These are phyloP conservation scores for Caenorhabditis drosophilae DNA, from an alignment of 2,888 invertebrate genomes.

Conservation along the genomic window DNA sequence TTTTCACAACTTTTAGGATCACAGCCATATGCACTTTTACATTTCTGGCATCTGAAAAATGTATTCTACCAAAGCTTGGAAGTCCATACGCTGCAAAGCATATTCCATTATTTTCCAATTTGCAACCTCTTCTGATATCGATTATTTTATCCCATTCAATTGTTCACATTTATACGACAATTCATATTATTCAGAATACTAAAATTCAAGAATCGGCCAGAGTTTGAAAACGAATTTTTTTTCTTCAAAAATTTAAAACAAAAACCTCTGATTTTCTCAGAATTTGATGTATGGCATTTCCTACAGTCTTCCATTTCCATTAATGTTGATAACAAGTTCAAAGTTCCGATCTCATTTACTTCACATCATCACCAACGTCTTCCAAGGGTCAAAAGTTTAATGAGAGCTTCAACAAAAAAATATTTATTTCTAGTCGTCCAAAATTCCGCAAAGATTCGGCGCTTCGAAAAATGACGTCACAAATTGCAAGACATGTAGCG, in stretches of 20 bases:
- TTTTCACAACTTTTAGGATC: constrained; percentile 28
- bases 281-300: constrained; percentile 40
- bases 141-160: constrained; percentile 31
- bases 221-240: constrained; percentile 4
- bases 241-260: not conserved
- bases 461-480: constrained; percentile 36
- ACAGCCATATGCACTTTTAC: constrained; percentile 39
- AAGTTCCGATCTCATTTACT: constrained; percentile 50
- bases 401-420: not conserved
- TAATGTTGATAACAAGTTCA: constrained; percentile 38
- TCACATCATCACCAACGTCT: constrained; percentile 41
- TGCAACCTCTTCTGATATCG: constrained; percentile 42
- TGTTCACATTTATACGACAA: constrained; percentile 25
- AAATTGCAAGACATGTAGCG: constrained; percentile 43
- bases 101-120: constrained; percentile 50
- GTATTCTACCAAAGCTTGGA: constrained; percentile 50
- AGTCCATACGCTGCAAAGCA: constrained; percentile 52
- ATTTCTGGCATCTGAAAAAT: constrained; percentile 46
- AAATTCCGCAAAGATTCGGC: constrained; percentile 41
- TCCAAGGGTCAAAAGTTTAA: constrained; percentile 36
- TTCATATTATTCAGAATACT: constrained; percentile 7
- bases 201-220: constrained; percentile 15
- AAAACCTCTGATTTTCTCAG: constrained; percentile 15
- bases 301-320: constrained; percentile 45
- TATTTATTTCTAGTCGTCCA: constrained; percentile 3